Conservation (phyloP, 2,113 vertebrate genomes). For the Daubentonia madagascariensis region DNA sequence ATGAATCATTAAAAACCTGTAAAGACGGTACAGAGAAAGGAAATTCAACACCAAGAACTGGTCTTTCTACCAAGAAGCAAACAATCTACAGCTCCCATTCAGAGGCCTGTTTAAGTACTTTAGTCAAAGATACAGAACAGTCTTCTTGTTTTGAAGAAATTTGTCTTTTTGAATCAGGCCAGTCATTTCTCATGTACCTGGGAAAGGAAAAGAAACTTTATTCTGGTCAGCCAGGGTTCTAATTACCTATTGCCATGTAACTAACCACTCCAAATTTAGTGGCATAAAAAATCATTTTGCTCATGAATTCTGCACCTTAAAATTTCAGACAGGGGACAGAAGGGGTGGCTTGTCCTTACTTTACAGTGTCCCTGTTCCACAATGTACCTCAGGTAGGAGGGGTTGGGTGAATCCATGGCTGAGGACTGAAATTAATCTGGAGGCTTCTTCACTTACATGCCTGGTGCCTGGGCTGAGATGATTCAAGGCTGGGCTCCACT, state of each 20-base stretch:
- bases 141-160: constrained; percentile 12
- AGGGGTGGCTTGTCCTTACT: not conserved
- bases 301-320: not conserved
- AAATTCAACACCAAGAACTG: not conserved
- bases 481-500: not conserved
- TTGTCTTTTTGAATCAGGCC: not conserved
- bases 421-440: not conserved
- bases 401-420: not conserved
- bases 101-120: not conserved
- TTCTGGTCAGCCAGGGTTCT: not conserved
- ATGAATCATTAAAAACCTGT: not conserved
- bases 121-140: not conserved
- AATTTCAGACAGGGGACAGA: not conserved
- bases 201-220: not conserved
- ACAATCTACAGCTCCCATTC: not conserved
- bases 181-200: not conserved
- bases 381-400: not conserved
- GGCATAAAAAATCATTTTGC: not conserved
- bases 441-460: not conserved
- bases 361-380: not conserved
- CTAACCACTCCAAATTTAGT: not conserved
- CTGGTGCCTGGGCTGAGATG: not conserved
- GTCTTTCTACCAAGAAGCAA: not conserved
- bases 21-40: not conserved
- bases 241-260: not conserved